Conservation (phyloP, 2,113 vertebrate genomes). For the Malurus alboscapulatus region DNA sequence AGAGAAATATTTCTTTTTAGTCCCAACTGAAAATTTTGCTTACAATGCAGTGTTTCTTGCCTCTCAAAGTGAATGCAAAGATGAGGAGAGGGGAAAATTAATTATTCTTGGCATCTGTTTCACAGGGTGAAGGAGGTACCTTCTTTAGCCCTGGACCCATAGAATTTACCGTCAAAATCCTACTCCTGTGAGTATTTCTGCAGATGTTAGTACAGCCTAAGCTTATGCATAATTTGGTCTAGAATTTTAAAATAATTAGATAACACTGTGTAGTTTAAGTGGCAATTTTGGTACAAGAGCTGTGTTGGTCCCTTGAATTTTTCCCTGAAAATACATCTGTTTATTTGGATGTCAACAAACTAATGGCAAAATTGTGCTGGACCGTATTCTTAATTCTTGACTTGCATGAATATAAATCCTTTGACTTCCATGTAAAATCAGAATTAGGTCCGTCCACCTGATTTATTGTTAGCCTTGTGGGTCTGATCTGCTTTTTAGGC, state of each 20-base stretch:
- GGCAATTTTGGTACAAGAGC: background rate
- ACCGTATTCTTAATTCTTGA: background rate
- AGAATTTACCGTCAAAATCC: background rate
- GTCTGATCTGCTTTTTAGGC: background rate
- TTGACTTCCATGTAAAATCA: background rate
- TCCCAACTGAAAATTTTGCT: constrained; percentile 48
- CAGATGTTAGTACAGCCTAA: background rate
- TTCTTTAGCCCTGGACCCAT: background rate
- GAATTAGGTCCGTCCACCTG: background rate
- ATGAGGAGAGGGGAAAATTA: background rate
- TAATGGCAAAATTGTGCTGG: background rate
- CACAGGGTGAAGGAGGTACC: background rate
- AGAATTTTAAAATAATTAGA: background rate
- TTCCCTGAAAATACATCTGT: background rate
- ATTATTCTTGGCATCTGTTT: constrained; percentile 3
- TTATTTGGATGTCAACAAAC: background rate
- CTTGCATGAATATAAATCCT: background rate
- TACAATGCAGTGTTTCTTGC: constrained; percentile 17
- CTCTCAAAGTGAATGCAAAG: constrained; percentile 42
- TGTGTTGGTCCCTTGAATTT: background rate
- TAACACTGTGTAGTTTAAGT: background rate
- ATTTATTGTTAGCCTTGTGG: fast-evolving
- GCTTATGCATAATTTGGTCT: background rate
- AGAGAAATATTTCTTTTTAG: constrained; percentile 28
- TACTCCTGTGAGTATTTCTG: background rate